phyloP scores from a whole-genome alignment of 2,888 invertebrate species.

The Nomada hirtipes region DNA sequence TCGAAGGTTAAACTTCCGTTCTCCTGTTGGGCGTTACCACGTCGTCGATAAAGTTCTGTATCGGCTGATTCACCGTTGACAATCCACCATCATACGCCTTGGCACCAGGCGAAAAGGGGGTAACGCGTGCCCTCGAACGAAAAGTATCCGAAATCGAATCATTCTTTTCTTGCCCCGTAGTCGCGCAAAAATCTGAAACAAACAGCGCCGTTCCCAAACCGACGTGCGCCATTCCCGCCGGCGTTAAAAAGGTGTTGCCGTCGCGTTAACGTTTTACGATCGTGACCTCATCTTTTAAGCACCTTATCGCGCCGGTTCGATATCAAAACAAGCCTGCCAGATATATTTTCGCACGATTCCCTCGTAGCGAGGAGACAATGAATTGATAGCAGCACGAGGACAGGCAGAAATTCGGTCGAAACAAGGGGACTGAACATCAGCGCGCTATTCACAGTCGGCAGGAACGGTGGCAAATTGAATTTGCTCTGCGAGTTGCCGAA shows the following conservation, averaged over 20 bases:
- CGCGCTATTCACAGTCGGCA: not conserved
- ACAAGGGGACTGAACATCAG: too few relatives aligned
- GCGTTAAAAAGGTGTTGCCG: not conserved
- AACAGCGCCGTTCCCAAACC: not conserved
- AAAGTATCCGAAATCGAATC: not conserved
- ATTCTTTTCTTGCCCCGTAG: fast-evolving
- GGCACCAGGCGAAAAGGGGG: too few relatives aligned
- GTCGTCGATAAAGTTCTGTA: slow-evolving; percentile 21
- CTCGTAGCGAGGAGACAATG: not conserved
- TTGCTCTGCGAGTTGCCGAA: too few relatives aligned
- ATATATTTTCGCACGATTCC: not conserved
- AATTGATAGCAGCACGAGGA: too few relatives aligned
- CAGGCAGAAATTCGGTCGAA: too few relatives aligned
- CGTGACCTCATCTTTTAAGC: not conserved
- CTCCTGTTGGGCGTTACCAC: slow-evolving; percentile 1
- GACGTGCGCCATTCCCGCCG: not conserved
- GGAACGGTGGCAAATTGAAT: slow-evolving; percentile 1
- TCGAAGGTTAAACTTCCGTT: slow-evolving; percentile 26
- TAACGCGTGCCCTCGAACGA: not conserved
- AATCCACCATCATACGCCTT: not conserved
- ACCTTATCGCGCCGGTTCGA: not conserved
- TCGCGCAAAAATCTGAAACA: not conserved
- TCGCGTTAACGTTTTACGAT: not conserved
- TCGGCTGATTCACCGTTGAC: slow-evolving; percentile 26
- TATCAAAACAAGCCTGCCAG: not conserved